These are phyloP conservation scores for Heliocidaris erythrogramma DNA, from an alignment of 35 echinoderm and acorn worm genomes.

Conservation along the genomic window DNA sequence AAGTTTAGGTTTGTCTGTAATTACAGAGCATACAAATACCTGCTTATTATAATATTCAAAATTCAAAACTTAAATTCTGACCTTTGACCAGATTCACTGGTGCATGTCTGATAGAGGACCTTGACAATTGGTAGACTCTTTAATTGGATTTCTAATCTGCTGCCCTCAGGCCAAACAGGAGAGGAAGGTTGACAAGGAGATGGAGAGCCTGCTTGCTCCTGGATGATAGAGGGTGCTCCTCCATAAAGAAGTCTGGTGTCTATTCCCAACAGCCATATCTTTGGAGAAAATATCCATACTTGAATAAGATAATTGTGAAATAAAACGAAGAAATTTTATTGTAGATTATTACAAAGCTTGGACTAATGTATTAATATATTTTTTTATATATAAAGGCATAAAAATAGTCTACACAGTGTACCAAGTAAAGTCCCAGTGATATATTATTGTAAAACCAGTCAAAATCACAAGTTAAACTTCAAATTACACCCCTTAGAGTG, in stretches of 20 bases:
- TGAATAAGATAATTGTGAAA: no score
- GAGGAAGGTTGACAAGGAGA: not conserved
- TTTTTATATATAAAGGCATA: no score
- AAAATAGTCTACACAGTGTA: no score
- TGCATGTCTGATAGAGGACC: slow-evolving; percentile 41
- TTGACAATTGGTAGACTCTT: slow-evolving; percentile 6
- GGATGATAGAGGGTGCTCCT: slow-evolving; percentile 15
- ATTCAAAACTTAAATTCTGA: not conserved
- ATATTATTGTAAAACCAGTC: no score
- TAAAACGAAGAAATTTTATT: no score
- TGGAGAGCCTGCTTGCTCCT: not conserved
- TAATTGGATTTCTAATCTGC: slow-evolving; percentile 14
- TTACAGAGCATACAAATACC: not conserved
- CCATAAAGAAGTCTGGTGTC: slow-evolving; percentile 3
- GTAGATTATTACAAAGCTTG: no score
- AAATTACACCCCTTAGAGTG: no score
- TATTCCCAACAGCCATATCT: slow-evolving; percentile 37
- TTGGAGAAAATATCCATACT: not conserved
- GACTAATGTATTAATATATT: no score
- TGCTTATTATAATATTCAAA: not conserved
- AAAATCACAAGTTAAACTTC: no score
- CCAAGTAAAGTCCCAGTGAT: no score
- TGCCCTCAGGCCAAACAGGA: not conserved
- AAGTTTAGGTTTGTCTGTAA: no score
- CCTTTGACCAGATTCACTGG: not conserved